phyloP scores from a whole-genome alignment of 2,113 vertebrate species.

The Colistium nudipinnis region DNA sequence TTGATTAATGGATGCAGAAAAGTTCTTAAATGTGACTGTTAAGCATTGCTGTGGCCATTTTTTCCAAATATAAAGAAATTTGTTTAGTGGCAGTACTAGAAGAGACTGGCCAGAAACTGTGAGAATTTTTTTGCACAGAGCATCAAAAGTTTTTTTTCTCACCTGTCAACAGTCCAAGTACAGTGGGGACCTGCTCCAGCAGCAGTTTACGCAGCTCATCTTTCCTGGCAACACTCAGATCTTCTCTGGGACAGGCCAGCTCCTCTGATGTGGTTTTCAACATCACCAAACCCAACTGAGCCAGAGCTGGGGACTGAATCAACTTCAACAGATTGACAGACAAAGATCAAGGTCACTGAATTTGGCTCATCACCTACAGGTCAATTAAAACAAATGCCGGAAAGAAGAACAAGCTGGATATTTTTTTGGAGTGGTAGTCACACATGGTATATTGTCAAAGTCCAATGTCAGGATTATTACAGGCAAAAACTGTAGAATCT shows the following conservation, averaged over 20 bases:
- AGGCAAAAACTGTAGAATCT: no score
- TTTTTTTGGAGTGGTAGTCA: no score
- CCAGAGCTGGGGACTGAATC: constrained; percentile 92
- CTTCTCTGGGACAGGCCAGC: constrained; percentile 95
- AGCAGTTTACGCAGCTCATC: constrained; percentile 96
- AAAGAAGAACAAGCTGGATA: no score
- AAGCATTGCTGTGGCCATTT: no score
- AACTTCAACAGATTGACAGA: constrained; percentile 79
- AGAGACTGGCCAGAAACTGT: neutral
- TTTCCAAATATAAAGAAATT: no score
- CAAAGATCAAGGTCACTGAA: neutral
- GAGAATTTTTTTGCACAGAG: neutral
- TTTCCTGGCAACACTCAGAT: constrained; percentile 93
- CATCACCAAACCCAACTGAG: constrained; percentile 93
- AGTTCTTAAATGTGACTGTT: no score
- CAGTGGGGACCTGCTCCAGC: constrained; percentile 94
- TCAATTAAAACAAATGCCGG: neutral
- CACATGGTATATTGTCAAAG: no score
- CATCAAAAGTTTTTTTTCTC: constrained; percentile 29
- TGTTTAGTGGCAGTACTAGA: no score
- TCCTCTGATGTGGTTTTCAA: constrained; percentile 98
- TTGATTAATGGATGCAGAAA: no score
- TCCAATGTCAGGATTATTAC: no score
- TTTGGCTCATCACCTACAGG: neutral
- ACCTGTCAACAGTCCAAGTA: constrained; percentile 95